Conservation (phyloP, 2,113 vertebrate genomes). For the Ctenodactylus gundi region DNA sequence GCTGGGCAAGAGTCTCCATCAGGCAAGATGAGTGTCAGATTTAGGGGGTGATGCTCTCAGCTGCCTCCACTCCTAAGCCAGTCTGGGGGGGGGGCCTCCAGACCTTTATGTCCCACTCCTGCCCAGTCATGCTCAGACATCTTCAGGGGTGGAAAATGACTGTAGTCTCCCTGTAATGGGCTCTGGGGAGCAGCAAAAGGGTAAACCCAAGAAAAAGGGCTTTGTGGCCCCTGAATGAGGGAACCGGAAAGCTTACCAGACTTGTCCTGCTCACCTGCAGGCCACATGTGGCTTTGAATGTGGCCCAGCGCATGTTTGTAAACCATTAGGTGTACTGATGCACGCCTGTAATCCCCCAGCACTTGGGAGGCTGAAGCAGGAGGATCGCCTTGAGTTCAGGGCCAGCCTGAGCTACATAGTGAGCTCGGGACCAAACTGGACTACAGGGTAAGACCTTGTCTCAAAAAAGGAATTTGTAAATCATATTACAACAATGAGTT, state of each 20-base stretch:
- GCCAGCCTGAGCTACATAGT: no score
- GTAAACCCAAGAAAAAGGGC: neutral
- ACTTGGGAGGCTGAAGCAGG: no score
- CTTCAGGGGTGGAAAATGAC: neutral
- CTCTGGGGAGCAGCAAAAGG: accelerated
- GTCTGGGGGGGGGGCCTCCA: neutral
- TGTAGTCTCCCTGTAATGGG: neutral
- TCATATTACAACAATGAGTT: no score
- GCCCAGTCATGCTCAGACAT: neutral
- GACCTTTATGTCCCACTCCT: neutral
- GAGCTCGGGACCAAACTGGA: no score
- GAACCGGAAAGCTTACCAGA: neutral
- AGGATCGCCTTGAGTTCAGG: no score
- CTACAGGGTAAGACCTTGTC: no score
- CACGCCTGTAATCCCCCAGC: no score
- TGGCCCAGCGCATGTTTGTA: no score
- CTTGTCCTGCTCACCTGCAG: no score
- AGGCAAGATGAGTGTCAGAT: neutral
- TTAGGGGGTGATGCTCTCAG: accelerated
- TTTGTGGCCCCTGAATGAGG: neutral
- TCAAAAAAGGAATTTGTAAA: no score
- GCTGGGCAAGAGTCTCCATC: neutral
- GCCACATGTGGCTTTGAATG: no score
- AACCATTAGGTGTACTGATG: no score
- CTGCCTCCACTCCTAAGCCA: neutral